Conservation (phyloP, 2,797 vertebrate species). For the Linurgus olivaceus region DNA sequence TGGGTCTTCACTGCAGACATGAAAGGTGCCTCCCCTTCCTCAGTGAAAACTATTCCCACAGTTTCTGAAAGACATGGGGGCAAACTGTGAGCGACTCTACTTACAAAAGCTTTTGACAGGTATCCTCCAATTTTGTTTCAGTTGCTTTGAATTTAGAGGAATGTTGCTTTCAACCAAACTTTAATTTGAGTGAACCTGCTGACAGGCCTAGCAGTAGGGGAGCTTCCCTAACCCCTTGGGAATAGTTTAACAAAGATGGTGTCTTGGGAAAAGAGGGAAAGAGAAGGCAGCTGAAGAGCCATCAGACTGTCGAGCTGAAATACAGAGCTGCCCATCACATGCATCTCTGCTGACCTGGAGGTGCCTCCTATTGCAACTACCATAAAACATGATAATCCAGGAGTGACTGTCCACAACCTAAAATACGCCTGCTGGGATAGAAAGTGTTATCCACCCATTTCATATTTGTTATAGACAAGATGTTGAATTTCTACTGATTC, state of each 20-base stretch:
- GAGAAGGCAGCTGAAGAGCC: not conserved
- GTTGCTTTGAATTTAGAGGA: not conserved
- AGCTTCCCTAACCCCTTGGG: not conserved
- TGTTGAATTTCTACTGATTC: not conserved
- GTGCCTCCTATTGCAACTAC: not conserved
- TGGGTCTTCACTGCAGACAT: fast-evolving
- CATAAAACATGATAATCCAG: not conserved
- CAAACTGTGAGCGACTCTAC: not conserved
- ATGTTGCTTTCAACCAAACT: not conserved
- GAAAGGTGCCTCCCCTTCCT: not conserved
- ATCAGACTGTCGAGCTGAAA: not conserved
- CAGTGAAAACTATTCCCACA: fast-evolving
- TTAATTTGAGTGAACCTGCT: not conserved
- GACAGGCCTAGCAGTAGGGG: not conserved
- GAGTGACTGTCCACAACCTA: not conserved
- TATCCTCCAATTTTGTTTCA: not conserved
- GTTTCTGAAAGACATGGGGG: not conserved
- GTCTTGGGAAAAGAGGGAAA: not conserved
- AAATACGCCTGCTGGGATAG: not conserved
- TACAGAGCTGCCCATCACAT: fast-evolving
- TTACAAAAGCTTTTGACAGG: not conserved
- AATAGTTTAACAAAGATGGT: not conserved
- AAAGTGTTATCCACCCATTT: not conserved
- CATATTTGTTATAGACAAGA: not conserved
- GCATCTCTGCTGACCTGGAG: not conserved